Percentiles rank a stretch among this genome's conserved stretches.
Evolutionary conservation across 2,888 invertebrate species (phyloP).

Genomic region (Linyphia triangularis): DNA sequence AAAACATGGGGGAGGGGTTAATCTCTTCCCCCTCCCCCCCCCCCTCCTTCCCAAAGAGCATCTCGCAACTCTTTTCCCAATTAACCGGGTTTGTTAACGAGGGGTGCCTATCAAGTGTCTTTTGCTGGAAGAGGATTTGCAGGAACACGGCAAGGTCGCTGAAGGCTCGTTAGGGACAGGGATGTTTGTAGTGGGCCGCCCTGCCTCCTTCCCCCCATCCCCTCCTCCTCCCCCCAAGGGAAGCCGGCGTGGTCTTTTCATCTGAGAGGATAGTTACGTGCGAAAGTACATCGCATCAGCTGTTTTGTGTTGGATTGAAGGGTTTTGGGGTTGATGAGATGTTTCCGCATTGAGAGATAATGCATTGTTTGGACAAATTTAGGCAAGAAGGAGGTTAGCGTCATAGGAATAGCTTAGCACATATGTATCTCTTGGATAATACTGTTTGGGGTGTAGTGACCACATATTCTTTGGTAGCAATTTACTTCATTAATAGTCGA

Average conservation of each 20-base stretch:
- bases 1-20: slow-evolving; percentile 50
- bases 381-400: neutral
- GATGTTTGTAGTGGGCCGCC: slow-evolving; percentile 30
- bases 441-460: too few species aligned
- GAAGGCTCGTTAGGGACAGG: slow-evolving; percentile 37
- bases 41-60: neutral
- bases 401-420: too few species aligned
- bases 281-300: slow-evolving; percentile 28
- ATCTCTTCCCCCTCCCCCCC: slow-evolving; percentile 8
- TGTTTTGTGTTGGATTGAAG: slow-evolving; percentile 13
- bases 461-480: too few species aligned
- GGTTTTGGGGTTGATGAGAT: neutral
- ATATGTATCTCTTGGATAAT: too few species aligned
- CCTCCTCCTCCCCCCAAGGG: slow-evolving; percentile 12
- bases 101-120: slow-evolving; percentile 18
- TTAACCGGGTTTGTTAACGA: slow-evolving; percentile 71
- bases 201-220: slow-evolving; percentile 5
- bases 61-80: slow-evolving; percentile 49
- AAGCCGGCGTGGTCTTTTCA: slow-evolving; percentile 26
- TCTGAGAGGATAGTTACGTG: slow-evolving; percentile 9
- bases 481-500: too few species aligned
- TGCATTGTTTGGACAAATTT: neutral
- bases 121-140: neutral
- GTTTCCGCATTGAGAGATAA: neutral
- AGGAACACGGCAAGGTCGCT: slow-evolving; percentile 21